Base-by-base conservation (phyloP, 2,113 vertebrate species). In the Symphodus melops region DNA sequence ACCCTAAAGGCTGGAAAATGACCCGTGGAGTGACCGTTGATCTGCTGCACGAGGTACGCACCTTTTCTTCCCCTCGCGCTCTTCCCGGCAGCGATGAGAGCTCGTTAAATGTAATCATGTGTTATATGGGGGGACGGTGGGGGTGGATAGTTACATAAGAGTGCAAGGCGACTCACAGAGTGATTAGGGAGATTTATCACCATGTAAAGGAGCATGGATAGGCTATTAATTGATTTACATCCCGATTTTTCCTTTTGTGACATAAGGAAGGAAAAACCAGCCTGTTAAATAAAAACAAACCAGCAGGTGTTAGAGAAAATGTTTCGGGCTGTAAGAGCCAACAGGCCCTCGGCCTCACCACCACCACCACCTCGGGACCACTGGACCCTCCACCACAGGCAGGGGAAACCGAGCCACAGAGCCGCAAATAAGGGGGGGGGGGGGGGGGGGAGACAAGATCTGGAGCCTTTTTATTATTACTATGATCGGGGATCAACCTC, bases 71-170 rank as follows among this genome's bases (percentile, higher is more conserved):
- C 75, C 48, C 39, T 19, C 44, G 12, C 16, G 21, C 61, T 21
- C 57, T 20, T 82, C 54, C 53, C n/a, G n/a, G 46, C 10, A 11
- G 51, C 58, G 64, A 59, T 74, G 53, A 72, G 41, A 1, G 79
- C 75, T 20, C 11, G 62, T 77, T 76, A 71, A 58, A 77, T 68
- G 68, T 37, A 67, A 82, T 82, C 58, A 73, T 88, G 25, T 76
- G 55, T 75, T 77, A n/a, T 20, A 52, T 8, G 44, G 63, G 62
- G 14, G 62, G 63, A 4, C 14, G 62, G 78, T 55, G 79, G 84
- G 68, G 75, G 82, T 10, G 77, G 74, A 46, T 12, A 63, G 88
- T 90, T 91, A 85, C 79, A 68, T 88, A 91, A 91, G 68, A 74
- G 33, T 10, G 58, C n/a, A 10, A 72, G 66, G 33, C 56, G 44